A percentile compares a stretch with the other conserved stretches of the same genome.
phyloP scores from a whole-genome alignment of 2,888 invertebrate species.

The Acleris laterana region DNA sequence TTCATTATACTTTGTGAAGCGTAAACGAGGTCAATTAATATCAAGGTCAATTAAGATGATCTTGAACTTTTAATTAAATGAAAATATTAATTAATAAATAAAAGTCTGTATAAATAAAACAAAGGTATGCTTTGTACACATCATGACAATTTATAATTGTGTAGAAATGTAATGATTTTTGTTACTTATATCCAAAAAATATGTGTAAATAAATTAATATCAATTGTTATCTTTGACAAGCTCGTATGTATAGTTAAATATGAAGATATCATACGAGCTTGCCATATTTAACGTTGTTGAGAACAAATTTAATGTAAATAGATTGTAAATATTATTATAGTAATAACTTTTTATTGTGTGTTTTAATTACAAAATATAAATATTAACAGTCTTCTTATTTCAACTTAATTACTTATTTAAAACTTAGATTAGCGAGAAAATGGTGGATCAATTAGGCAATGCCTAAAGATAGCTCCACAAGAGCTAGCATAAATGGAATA shows the following conservation, averaged over 20 bases:
- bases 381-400: conserved; percentile 2
- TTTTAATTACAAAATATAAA: conserved; percentile 41
- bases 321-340: conserved; percentile 66
- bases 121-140: conserved; percentile 4
- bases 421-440: too few relatives aligned
- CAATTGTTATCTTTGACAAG: not conserved
- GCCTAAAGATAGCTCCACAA: too few relatives aligned
- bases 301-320: conserved; percentile 60
- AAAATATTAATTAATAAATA: too few relatives aligned
- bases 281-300: conserved; percentile 14
- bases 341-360: conserved; percentile 48
- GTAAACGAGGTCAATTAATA: too few relatives aligned
- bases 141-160: conserved; percentile 26
- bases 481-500: too few relatives aligned
- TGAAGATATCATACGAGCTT: conserved; percentile 5
- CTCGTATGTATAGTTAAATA: too few relatives aligned
- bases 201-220: conserved; percentile 23
- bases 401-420: not conserved
- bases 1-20: too few relatives aligned
- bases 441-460: too few relatives aligned
- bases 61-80: too few relatives aligned
- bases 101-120: too few relatives aligned
- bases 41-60: too few relatives aligned
- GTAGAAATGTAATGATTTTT: conserved; percentile 30
- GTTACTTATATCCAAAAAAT: conserved; percentile 25